Base-by-base conservation (phyloP, 30 jellyfish, hydroid and myxozoan species). In the Aurelia aurita region DNA sequence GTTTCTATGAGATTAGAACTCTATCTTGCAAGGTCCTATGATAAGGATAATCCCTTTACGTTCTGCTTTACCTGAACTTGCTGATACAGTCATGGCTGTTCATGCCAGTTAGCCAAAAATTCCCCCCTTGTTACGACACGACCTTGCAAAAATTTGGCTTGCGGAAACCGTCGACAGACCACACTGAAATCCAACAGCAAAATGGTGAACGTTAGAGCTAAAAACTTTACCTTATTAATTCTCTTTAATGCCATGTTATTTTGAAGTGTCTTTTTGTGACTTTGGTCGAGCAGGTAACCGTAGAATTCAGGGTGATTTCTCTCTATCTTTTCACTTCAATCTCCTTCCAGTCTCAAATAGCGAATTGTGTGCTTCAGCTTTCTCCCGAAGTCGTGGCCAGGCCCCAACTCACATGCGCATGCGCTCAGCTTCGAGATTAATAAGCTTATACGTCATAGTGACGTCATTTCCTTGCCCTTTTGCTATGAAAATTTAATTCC, bases 361-460 rank as follows among this genome's bases (percentile, higher is more conserved):
- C 31, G 73, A 39, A 39, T 39, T 61, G 49, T 11, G 51, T 49
- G 82, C 25, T n/a, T 21, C 19, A 31, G 10, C 23, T 69, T 72
- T 72, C 84, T 68, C 84, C 54, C 35, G 47, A 55, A 72, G 84
- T 80, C 82, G 90, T 80, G 82, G 90, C 90, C 90, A 70, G 82
- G 90, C 90, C 90, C 90, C 90, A 65, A 39, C 51, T 18, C 51
- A 23, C 7, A 35, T 65, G 44, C 90, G 90, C 90, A 80, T 80
- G 90, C 90, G 90, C 35, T 25, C 57, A 21, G 14, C 61, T 61
- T 35, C 47, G 35, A 68, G 45, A 80, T 80, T 80, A 80, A 80
- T 65, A 64, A 34, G 53, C 27, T 64, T 18, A 58, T 62, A 43
- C 82, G 82, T 65, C 74, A 80, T 80, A 16, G 22, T 80, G 90